These are phyloP conservation scores for Valencia hispanica DNA, from an alignment of 2,797 vertebrate genomes.

Conservation along the genomic window DNA sequence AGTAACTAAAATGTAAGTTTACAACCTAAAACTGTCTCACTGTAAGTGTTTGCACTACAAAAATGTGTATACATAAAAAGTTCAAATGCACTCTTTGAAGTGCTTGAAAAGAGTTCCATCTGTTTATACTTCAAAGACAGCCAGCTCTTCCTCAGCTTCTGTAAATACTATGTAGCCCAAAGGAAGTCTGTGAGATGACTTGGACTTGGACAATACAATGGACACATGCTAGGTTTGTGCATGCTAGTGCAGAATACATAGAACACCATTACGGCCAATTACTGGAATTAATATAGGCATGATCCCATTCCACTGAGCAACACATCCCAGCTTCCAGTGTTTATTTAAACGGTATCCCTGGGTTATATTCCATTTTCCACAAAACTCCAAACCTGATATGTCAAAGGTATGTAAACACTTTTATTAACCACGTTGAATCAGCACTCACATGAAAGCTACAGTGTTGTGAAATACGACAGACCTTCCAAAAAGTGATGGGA, in stretches of 20 bases:
- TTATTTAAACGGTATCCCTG: conserved; percentile 32
- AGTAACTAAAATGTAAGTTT: conserved; percentile 14
- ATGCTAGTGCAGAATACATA: conserved; percentile 56
- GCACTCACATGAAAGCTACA: conserved; percentile 2
- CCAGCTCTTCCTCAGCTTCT: conserved; percentile 61
- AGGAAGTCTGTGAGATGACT: conserved; percentile 74
- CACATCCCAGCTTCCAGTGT: conserved; percentile 18
- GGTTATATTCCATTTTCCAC: conserved; percentile 29
- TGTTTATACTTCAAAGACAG: conserved; percentile 77
- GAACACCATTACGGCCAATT: conserved; percentile 30
- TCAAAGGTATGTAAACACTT: conserved; percentile 7
- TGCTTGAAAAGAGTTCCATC: conserved; percentile 62
- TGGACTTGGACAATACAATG: conserved; percentile 67
- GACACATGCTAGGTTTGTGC: conserved; percentile 59
- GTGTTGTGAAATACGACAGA: conserved; percentile 3
- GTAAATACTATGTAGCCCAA: conserved; percentile 64
- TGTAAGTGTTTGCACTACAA: conserved; percentile 47
- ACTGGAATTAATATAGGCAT: conserved; percentile 27
- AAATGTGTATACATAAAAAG: conserved; percentile 66
- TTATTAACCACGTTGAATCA: conserved; percentile 1
- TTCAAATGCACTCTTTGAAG: conserved; percentile 76
- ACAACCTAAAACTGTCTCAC: conserved; percentile 32
- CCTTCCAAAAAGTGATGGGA: conserved; percentile 19
- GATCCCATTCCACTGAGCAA: conserved; percentile 16
- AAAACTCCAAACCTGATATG: conserved; percentile 13